These are phyloP conservation scores for Eutolmus rufibarbis DNA, from an alignment of 2,888 invertebrate genomes.

Conservation along the genomic window DNA sequence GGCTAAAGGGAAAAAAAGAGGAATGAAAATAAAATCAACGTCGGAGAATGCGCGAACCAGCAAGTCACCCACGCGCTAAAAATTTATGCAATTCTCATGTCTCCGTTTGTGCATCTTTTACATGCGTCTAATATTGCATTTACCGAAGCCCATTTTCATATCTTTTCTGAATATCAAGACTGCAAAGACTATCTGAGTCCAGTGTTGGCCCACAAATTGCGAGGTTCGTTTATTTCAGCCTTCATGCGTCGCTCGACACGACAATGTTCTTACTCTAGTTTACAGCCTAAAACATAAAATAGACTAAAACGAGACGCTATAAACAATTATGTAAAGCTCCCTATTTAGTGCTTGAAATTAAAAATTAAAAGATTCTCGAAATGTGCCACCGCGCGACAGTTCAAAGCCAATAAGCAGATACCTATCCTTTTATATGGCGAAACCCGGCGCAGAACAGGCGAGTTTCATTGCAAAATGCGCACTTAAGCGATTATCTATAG, in stretches of 20 bases:
- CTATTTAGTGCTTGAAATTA: neutral
- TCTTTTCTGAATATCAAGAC: neutral
- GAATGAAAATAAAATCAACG: neutral
- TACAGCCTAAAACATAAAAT: neutral
- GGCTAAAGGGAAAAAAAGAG: neutral
- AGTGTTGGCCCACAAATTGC: neutral
- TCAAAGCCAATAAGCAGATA: neutral
- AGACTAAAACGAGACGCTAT: neutral
- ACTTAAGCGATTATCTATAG: neutral
- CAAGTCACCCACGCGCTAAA: neutral
- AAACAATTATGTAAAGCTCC: neutral
- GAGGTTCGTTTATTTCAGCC: neutral
- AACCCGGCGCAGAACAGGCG: neutral
- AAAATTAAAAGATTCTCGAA: neutral
- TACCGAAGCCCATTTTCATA: neutral
- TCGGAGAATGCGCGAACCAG: neutral
- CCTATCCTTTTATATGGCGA: neutral
- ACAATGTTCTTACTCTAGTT: neutral
- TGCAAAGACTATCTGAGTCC: neutral
- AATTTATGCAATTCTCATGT: neutral
- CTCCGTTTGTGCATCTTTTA: neutral
- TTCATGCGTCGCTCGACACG: neutral
- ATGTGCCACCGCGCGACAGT: neutral
- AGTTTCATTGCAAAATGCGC: neutral
- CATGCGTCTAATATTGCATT: neutral